phyloP scores from a whole-genome alignment of 1,140 invertebrate genomes.

The Lepidotrigona ventralis region DNA sequence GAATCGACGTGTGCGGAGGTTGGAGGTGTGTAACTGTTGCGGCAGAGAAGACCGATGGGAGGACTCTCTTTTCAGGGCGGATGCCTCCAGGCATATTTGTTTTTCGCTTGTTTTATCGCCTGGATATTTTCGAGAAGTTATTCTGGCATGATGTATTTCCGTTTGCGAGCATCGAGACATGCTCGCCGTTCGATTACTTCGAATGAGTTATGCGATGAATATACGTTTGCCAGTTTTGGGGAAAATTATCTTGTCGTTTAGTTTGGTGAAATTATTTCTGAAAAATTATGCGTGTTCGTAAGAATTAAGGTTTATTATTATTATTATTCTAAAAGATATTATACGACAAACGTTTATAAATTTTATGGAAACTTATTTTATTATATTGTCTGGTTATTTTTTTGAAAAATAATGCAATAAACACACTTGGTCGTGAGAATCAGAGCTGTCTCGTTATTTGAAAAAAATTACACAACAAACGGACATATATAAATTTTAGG shows the following conservation, averaged over 20 bases:
- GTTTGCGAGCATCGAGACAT: background rate
- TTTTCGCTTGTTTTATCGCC: background rate
- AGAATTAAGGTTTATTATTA: no score
- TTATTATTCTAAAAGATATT: background rate
- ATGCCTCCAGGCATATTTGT: background rate
- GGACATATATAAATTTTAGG: background rate
- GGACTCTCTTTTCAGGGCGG: background rate
- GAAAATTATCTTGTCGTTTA: background rate
- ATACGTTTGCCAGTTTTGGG: background rate
- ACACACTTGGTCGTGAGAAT: no score
- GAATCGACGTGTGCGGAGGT: conserved; percentile 2
- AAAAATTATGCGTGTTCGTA: no score
- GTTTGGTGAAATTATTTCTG: no score
- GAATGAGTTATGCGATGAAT: background rate
- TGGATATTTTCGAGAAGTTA: no score
- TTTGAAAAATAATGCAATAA: no score
- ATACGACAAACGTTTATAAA: background rate
- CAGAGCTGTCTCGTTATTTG: no score
- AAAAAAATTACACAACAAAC: no score
- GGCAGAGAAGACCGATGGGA: background rate
- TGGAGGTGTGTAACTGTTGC: background rate
- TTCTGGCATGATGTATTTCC: background rate
- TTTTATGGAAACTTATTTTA: background rate
- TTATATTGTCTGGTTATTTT: no score
- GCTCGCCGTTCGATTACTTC: background rate